phyloP scores from a whole-genome alignment of 2,113 vertebrate genomes.

The Sylvilagus bachmani region DNA sequence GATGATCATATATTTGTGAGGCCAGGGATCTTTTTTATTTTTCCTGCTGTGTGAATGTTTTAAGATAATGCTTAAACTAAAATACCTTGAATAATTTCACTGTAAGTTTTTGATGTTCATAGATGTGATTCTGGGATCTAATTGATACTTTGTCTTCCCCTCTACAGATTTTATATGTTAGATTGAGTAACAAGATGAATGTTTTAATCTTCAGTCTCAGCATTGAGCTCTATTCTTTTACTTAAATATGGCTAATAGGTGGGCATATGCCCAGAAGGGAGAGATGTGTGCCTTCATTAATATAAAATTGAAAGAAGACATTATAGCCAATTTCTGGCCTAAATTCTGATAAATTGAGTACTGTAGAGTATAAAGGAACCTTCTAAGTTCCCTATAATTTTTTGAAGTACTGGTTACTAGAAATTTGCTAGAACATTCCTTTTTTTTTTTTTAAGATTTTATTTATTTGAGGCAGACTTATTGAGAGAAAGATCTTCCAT shows the following conservation, averaged over 20 bases:
- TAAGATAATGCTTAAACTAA: neutral
- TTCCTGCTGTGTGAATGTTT: neutral
- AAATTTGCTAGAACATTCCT: neutral
- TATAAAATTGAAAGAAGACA: slow-evolving; percentile 9
- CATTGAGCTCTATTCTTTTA: neutral
- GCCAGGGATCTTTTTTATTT: slow-evolving; percentile 20
- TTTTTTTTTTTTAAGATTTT: no score
- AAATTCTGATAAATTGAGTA: neutral
- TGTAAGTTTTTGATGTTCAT: neutral
- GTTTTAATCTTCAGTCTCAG: neutral
- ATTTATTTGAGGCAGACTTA: slow-evolving; percentile 8
- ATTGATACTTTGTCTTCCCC: neutral
- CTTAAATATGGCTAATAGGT: neutral
- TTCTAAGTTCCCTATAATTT: neutral
- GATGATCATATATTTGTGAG: slow-evolving; percentile 39
- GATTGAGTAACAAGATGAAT: neutral
- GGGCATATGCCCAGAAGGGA: neutral
- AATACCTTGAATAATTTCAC: neutral
- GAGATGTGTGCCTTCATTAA: neutral
- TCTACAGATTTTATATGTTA: slow-evolving; percentile 3
- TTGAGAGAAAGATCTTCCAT: no score
- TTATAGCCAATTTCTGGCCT: neutral
- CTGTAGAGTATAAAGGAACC: slow-evolving; percentile 2
- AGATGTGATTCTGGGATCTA: neutral
- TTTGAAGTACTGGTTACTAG: neutral